phyloP scores from a whole-genome alignment of 2,888 invertebrate genomes.

The Xestia sexstrigata region DNA sequence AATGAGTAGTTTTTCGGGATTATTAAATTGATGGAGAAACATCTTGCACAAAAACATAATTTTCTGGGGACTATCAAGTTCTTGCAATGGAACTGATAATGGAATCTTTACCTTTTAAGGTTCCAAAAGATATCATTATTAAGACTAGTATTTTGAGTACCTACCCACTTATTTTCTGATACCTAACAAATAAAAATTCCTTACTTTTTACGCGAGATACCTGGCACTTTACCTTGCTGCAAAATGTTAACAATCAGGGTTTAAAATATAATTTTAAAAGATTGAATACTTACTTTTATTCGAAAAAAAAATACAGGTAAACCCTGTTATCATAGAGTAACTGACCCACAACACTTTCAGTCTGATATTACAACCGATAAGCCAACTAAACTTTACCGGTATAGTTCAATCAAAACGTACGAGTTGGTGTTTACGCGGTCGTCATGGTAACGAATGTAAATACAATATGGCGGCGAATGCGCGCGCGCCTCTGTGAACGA shows the following conservation, averaged over 20 bases:
- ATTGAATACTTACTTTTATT: slow-evolving; percentile 60
- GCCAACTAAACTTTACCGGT: slow-evolving; percentile 49
- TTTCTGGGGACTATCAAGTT: not conserved
- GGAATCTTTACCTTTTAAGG: too few species aligned
- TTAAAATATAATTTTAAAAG: slow-evolving; percentile 8
- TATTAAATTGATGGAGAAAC: not conserved
- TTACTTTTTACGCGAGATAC: too few species aligned
- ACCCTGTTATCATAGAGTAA: slow-evolving; percentile 54
- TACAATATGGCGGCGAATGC: slow-evolving; percentile 86
- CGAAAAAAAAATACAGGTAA: slow-evolving; percentile 57
- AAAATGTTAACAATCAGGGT: not conserved
- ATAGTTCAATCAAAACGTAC: slow-evolving; percentile 53
- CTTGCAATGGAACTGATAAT: not conserved
- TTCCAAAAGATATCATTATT: too few species aligned
- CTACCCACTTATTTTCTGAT: not conserved
- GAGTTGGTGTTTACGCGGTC: slow-evolving; percentile 83
- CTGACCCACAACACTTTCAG: slow-evolving; percentile 61
- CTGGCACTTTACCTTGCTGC: not conserved
- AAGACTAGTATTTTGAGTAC: not conserved
- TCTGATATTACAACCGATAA: slow-evolving; percentile 26
- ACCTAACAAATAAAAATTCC: not conserved
- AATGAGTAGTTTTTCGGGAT: too few species aligned
- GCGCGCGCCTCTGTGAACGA: slow-evolving; percentile 85
- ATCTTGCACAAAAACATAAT: not conserved
- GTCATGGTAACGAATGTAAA: slow-evolving; percentile 86